Evolutionary conservation across 1,140 invertebrate species (phyloP).

Genomic region (Antheraea mylitta): DNA sequence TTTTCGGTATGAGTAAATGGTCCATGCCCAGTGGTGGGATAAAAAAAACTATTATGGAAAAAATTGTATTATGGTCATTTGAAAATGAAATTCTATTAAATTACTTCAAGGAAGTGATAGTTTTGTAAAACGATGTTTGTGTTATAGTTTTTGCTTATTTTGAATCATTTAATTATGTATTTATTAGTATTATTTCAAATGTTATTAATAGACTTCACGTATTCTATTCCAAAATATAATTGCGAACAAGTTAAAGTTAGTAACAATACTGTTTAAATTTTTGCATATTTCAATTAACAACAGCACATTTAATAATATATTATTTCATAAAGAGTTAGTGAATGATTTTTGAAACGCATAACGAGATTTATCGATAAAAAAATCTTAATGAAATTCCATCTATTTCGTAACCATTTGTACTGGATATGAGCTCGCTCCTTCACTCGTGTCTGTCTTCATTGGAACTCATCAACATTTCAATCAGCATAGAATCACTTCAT

Average conservation of each 20-base stretch:
- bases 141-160: neutral
- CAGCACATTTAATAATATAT: too few relatives aligned
- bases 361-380: too few relatives aligned
- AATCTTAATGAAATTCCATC: conserved; percentile 4
- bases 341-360: too few relatives aligned
- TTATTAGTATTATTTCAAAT: too few relatives aligned
- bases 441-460: conserved; percentile 47
- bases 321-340: too few relatives aligned
- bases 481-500: conserved; percentile 41
- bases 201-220: too few relatives aligned
- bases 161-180: neutral
- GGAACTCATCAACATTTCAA: conserved; percentile 10
- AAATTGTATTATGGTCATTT: neutral
- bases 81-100: neutral
- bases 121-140: neutral
- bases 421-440: neutral
- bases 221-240: too few relatives aligned
- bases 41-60: neutral
- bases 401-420: conserved; percentile 15
- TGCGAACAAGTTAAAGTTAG: too few relatives aligned
- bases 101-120: neutral
- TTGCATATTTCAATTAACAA: too few relatives aligned
- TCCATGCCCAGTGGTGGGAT: neutral
- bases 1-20: neutral
- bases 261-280: too few relatives aligned